Evolutionary conservation across 2,797 vertebrate species (phyloP).

Genomic region (Petrocephalus schoutedeni): DNA sequence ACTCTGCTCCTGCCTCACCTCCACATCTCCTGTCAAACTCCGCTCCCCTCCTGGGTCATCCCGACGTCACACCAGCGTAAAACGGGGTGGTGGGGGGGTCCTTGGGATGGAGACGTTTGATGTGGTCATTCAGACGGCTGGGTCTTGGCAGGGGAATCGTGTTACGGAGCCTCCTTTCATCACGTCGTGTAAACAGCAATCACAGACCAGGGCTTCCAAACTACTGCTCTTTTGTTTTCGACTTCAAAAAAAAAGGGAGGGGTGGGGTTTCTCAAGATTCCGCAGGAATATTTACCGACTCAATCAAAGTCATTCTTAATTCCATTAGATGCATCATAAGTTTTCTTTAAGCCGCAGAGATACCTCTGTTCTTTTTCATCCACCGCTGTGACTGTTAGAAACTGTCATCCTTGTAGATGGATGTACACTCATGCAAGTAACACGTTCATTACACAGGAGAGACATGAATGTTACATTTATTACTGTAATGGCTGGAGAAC

Average conservation of each 20-base stretch:
- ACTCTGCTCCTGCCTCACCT: background rate
- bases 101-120: background rate
- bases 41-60: background rate
- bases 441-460: background rate
- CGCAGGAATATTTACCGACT: constrained; percentile 1
- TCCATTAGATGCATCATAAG: constrained; percentile 10
- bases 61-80: background rate
- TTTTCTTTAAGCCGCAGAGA: background rate
- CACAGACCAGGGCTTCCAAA: background rate
- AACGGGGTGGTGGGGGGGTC: background rate
- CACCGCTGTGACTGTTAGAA: background rate
- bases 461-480: background rate
- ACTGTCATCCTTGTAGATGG: background rate
- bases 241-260: background rate
- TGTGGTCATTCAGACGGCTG: background rate
- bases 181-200: constrained; percentile 15
- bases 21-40: background rate
- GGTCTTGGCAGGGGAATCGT: background rate
- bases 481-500: background rate
- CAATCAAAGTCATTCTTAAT: constrained; percentile 20
- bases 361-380: background rate
- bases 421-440: background rate
- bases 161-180: constrained; percentile 12
- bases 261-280: background rate
- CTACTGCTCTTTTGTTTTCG: background rate